These are phyloP conservation scores for Petrocephalus zakoni DNA, from an alignment of 2,113 vertebrate species.

Conservation along the genomic window DNA sequence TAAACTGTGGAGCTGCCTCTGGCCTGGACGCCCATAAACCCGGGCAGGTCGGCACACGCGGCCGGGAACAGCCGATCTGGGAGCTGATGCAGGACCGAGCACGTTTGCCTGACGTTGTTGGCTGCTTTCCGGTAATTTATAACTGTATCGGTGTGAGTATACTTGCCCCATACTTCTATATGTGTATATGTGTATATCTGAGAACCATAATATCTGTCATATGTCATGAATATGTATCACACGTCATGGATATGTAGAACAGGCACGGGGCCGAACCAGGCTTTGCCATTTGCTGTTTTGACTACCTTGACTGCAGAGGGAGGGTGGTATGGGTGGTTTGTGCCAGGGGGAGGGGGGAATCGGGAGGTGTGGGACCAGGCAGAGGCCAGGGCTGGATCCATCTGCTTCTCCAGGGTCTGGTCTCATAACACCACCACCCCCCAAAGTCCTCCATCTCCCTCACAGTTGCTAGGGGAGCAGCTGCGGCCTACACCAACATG, in stretches of 20 bases:
- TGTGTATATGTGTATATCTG: not conserved
- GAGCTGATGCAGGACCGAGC: not conserved
- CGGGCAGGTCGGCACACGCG: not conserved
- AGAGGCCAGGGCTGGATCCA: not conserved
- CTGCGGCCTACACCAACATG: not conserved
- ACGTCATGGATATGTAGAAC: not conserved
- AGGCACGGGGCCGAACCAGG: not conserved
- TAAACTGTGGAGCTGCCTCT: too few relatives aligned
- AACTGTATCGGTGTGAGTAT: not conserved
- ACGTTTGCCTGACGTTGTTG: not conserved
- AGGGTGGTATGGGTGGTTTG: not conserved
- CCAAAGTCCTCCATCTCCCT: not conserved
- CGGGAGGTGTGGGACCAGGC: not conserved
- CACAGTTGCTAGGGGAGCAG: constrained; percentile 20
- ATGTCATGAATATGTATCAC: not conserved
- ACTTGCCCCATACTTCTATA: not conserved
- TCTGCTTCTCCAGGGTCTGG: constrained; percentile 11
- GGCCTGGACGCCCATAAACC: not conserved
- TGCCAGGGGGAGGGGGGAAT: not conserved
- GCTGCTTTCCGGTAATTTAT: too few relatives aligned
- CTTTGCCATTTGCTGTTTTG: not conserved
- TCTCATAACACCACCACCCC: not conserved
- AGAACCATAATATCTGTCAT: not conserved
- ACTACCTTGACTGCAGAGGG: not conserved
- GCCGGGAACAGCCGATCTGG: not conserved